A percentile compares a stretch with the other conserved stretches of the same genome.
phyloP scores from a whole-genome alignment of 2,888 invertebrate species.

The Leptopilina drosophilae region DNA sequence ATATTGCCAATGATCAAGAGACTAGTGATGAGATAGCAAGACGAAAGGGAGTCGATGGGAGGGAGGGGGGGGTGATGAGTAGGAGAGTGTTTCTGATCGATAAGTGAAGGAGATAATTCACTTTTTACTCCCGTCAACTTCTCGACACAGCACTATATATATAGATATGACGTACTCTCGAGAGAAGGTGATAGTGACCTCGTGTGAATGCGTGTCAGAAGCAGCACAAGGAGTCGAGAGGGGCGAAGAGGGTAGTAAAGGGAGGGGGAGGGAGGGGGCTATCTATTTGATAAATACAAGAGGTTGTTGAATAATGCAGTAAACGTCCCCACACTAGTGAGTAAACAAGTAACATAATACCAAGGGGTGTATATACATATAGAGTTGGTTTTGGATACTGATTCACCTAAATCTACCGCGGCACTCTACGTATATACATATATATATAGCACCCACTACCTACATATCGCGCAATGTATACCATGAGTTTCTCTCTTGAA shows the following conservation, averaged over 20 bases:
- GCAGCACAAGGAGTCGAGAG: constrained; percentile 46
- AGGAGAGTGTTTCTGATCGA: constrained; percentile 22
- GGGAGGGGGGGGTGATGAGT: background rate
- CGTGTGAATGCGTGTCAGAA: constrained; percentile 44
- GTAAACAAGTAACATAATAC: constrained; percentile 70
- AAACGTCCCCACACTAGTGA: constrained; percentile 61
- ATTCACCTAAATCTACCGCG: constrained; percentile 62
- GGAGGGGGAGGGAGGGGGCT: constrained; percentile 50
- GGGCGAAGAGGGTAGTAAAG: no score
- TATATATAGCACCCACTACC: no score
- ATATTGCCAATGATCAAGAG: background rate
- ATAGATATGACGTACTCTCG: background rate
- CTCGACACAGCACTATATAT: background rate
- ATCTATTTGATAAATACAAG: constrained; percentile 74
- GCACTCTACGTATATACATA: no score
- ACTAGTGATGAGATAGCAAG: background rate
- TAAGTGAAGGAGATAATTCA: constrained; percentile 34
- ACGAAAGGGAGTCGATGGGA: no score
- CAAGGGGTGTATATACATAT: constrained; percentile 29
- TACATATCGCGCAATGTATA: constrained; percentile 43
- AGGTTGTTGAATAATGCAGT: constrained; percentile 72
- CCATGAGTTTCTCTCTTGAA: constrained; percentile 49
- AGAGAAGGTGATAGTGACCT: constrained; percentile 31
- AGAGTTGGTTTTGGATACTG: constrained; percentile 55
- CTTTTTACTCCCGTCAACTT: constrained; percentile 37